Evolutionary conservation across 2,797 vertebrate species (phyloP).

Genomic region (Aldrovandia affinis): DNA sequence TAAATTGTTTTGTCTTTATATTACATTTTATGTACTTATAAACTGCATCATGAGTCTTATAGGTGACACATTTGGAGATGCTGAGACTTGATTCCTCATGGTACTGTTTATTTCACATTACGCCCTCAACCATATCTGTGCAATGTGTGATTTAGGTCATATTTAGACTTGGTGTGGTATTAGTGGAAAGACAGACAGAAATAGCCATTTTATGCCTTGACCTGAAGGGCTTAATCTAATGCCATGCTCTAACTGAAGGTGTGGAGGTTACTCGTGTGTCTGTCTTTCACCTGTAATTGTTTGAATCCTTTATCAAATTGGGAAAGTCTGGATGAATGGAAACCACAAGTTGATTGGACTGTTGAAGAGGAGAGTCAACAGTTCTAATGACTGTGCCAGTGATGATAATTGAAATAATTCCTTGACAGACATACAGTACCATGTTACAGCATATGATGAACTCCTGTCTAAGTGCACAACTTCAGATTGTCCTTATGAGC

Average conservation of each 20-base stretch:
- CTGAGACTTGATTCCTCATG: too few species aligned
- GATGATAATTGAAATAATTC: background rate
- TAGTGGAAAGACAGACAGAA: too few species aligned
- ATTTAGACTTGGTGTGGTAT: too few species aligned
- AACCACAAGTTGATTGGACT: slow-evolving; percentile 12
- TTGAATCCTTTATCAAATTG: background rate
- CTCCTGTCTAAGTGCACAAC: background rate
- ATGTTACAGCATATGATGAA: background rate
- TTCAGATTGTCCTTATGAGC: background rate
- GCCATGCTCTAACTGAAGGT: background rate
- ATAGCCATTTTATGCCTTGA: too few species aligned
- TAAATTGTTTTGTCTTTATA: too few species aligned
- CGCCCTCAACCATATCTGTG: too few species aligned
- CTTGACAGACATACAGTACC: background rate
- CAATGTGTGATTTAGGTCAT: too few species aligned
- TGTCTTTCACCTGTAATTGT: slow-evolving; percentile 22
- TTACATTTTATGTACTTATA: too few species aligned
- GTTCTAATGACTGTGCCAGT: background rate
- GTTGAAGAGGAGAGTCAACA: background rate
- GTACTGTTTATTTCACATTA: too few species aligned
- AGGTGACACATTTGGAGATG: too few species aligned
- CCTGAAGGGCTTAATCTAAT: slow-evolving; percentile 34
- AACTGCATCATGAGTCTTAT: too few species aligned
- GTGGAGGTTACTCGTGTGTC: background rate
- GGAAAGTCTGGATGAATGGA: slow-evolving; percentile 17